Conservation (phyloP, 1,140 invertebrate species). For the Oncopodura yosiiana region DNA sequence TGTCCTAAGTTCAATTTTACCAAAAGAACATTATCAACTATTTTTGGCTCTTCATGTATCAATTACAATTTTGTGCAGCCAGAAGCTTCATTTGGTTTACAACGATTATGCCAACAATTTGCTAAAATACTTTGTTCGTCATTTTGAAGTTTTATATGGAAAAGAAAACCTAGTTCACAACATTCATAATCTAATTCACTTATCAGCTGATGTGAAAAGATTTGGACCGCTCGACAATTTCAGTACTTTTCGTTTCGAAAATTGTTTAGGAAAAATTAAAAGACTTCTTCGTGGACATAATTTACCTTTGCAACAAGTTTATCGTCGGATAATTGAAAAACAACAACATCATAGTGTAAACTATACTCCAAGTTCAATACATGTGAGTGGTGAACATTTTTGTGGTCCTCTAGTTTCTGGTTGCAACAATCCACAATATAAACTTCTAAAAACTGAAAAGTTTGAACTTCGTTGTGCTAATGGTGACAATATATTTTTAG, state of each 20-base stretch:
- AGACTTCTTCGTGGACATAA: background rate
- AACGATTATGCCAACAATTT: slow-evolving; percentile 36
- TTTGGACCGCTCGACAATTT: slow-evolving; percentile 38
- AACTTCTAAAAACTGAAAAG: background rate
- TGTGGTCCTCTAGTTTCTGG: too few relatives aligned
- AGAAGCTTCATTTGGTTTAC: too few relatives aligned
- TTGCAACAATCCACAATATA: background rate
- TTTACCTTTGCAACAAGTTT: slow-evolving; percentile 12
- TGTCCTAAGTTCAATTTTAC: slow-evolving; percentile 38
- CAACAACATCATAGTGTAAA: background rate
- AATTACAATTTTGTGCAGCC: slow-evolving; percentile 35
- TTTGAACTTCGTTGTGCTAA: background rate
- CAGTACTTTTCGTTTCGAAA: slow-evolving; percentile 41
- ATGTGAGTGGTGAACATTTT: background rate
- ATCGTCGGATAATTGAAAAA: background rate
- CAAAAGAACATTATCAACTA: slow-evolving; percentile 37
- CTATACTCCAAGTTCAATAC: background rate
- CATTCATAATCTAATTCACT: slow-evolving; percentile 40
- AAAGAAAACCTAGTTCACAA: slow-evolving; percentile 34
- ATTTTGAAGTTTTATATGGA: slow-evolving; percentile 8
- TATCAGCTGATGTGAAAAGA: slow-evolving; percentile 37
- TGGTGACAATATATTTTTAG: background rate
- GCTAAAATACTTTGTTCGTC: slow-evolving; percentile 9
- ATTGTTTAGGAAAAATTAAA: slow-evolving; percentile 36
- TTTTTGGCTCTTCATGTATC: slow-evolving; percentile 38